Conservation (phyloP, 1,140 invertebrate genomes). For the Leguminivora glycinivorella region DNA sequence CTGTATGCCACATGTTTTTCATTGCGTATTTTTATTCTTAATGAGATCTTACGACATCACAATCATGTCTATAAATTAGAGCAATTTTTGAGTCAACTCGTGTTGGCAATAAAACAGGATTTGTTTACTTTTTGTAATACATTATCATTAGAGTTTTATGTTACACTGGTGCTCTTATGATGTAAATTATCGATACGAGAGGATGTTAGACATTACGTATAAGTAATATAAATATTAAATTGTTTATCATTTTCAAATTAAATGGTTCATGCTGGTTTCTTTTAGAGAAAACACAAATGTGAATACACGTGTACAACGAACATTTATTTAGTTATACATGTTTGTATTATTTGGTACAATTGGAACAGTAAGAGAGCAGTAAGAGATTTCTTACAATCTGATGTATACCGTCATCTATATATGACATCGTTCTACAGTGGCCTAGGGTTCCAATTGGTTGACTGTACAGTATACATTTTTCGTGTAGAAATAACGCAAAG, state of each 20-base stretch:
- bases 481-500: not conserved
- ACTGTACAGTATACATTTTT: no score
- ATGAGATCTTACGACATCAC: slow-evolving; percentile 65
- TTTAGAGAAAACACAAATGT: not conserved
- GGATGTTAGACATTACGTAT: slow-evolving; percentile 11
- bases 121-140: slow-evolving; percentile 64
- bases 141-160: slow-evolving; percentile 43
- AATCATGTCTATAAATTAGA: slow-evolving; percentile 67
- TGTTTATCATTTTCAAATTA: not conserved
- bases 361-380: no score
- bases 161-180: slow-evolving; percentile 10
- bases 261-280: not conserved
- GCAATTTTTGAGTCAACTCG: slow-evolving; percentile 65
- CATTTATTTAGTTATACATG: no score
- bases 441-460: no score
- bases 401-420: no score
- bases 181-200: not conserved
- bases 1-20: slow-evolving; percentile 65
- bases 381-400: no score
- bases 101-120: slow-evolving; percentile 64
- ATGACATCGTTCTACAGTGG: no score
- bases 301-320: no score
- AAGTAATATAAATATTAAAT: not conserved
- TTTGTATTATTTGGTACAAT: no score
- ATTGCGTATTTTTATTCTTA: slow-evolving; percentile 65